A percentile compares a stretch with the other conserved stretches of the same genome.
phyloP scores from a whole-genome alignment of 2,113 vertebrate genomes.

The Lynx canadensis region DNA sequence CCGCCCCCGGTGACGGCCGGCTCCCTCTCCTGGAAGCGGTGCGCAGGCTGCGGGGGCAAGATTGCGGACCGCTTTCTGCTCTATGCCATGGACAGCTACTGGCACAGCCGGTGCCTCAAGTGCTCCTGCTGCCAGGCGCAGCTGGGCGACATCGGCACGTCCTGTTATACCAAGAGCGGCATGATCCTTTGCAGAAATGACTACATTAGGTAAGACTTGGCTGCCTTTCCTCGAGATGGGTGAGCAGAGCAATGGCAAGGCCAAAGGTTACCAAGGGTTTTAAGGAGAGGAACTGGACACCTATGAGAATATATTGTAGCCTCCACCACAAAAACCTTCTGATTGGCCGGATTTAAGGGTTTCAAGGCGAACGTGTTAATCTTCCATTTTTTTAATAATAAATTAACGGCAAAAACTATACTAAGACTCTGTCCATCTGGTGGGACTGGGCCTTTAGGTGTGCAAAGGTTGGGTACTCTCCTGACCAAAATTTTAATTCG shows the following conservation, averaged over 20 bases:
- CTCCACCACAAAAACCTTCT: neutral
- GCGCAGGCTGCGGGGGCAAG: conserved; percentile 97
- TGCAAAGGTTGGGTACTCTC: conserved; percentile 10
- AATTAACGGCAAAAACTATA: neutral
- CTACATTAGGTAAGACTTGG: conserved; percentile 95
- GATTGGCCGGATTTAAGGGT: neutral
- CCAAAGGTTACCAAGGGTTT: neutral
- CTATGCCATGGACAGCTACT: conserved; percentile 99
- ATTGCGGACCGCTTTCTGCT: conserved; percentile 99
- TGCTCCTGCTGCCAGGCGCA: conserved; percentile 99
- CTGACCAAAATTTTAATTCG: conserved; percentile 77
- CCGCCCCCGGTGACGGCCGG: conserved; percentile 94
- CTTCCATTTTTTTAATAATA: neutral
- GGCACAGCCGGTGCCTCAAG: conserved; percentile 99
- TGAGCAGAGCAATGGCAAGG: neutral
- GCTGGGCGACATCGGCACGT: conserved; percentile 98
- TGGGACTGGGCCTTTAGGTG: conserved; percentile 52
- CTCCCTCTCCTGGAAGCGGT: conserved; percentile 97
- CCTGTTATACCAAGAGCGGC: conserved; percentile 99
- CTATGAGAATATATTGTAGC: neutral
- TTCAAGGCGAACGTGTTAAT: neutral
- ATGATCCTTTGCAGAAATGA: conserved; percentile 99
- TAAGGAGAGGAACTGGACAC: neutral
- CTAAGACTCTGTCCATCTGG: conserved; percentile 28
- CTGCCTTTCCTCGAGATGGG: conserved; percentile 24